Evolutionary conservation across 2,888 invertebrate species (phyloP), one percentile per base, ranked within the genome.

Genomic region (Lampropteryx suffumata): DNA sequence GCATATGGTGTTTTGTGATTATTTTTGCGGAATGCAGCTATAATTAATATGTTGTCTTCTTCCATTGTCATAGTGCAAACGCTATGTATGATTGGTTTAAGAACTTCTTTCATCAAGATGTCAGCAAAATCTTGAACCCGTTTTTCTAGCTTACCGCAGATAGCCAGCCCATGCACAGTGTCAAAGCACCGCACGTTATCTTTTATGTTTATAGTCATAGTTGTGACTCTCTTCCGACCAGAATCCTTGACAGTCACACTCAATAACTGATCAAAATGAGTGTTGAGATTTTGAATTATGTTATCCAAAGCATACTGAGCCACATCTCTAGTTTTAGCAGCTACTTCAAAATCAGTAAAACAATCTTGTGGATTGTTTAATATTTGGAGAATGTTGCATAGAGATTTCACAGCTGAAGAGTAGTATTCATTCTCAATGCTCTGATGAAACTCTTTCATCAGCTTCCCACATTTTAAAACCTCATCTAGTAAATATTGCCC

Each of bases 111-210:
- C 61, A 93, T 77, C 11, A 96, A 67, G 62, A 92, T 92, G 48
- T 84, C 83, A 1, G 92, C 84, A 65, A 95, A 92, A 43, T 86
- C 80, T 27, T 91, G 81, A 4, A 95, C 71, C 65, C 91, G 92
- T 21, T 76, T 73, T 14, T 60, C 64, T 62, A 70, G 84, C 68
- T 65, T 93, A 65, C 70, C 87, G 64, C 70, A 76, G 44, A 81
- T 82, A 33, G 77, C 71, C 32, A 92, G 63, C n/a, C 87, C 86
- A 59, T 79, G 76, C 35, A 89, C 56, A 13, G 91, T 67, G 58
- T 91, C 82, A 32, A 72, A 59, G 28, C 74, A 76, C 2, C 24
- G 21, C 61, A 52, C 0, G 53, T 40, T 1, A 72, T 82, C 76
- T 17, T 73, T 79, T n/a, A 92, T 69, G 8, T 71, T 79, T 13